These are phyloP conservation scores for Sebastes paucispinis DNA, from an alignment of 2,797 vertebrate species.

Conservation along the genomic window DNA sequence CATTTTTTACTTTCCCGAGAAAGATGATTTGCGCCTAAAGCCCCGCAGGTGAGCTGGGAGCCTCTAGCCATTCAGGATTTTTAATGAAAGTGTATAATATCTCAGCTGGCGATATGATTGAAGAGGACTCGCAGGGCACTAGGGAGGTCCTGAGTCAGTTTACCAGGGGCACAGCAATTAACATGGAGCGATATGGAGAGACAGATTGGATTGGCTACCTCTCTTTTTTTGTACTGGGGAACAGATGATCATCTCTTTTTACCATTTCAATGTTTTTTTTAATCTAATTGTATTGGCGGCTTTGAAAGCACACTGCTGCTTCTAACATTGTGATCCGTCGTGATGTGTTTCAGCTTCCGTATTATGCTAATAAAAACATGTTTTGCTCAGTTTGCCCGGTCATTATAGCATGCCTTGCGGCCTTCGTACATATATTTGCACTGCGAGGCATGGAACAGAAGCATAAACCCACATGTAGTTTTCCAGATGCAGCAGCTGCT, in stretches of 20 bases:
- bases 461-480: neutral
- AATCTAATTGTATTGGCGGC: neutral
- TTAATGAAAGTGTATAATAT: conserved; percentile 50
- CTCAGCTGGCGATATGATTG: conserved; percentile 22
- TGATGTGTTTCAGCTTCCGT: neutral
- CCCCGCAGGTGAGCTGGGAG: conserved; percentile 45
- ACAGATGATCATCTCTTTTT: neutral
- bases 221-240: neutral
- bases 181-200: conserved; percentile 1
- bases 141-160: conserved; percentile 28
- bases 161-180: conserved; percentile 36
- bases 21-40: conserved; percentile 25
- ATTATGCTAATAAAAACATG: conserved; percentile 31
- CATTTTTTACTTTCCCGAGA: neutral
- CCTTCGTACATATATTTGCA: conserved; percentile 24
- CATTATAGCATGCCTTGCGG: conserved; percentile 35
- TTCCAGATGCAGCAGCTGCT: neutral
- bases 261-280: neutral
- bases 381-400: conserved; percentile 7
- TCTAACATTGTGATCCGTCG: neutral
- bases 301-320: neutral
- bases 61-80: conserved; percentile 11
- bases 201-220: neutral
- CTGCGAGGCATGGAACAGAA: neutral
- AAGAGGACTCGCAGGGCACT: neutral